Evolutionary conservation across 1,140 invertebrate species (phyloP), one percentile per base, ranked within the genome.

Genomic region (Drosophila insularis): DNA sequence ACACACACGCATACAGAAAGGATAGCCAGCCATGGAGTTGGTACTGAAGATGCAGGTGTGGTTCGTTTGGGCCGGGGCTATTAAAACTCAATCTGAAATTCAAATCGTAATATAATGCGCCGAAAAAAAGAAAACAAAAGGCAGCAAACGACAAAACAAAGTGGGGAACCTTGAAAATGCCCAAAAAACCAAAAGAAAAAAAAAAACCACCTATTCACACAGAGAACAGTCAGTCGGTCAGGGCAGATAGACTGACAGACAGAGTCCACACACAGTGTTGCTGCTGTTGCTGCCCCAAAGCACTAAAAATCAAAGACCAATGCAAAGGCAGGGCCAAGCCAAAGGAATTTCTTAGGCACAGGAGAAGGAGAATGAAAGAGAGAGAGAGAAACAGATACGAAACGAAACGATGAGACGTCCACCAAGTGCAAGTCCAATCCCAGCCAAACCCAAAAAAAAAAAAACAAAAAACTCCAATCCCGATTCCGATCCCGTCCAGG

Each of bases 21-120:
- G 43, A 46, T 54, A 32, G 43, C 61, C 54, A 69, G 39, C 4
- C 4, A 10, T 50, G 43, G 6, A 50, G 43, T 4, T 46, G 14
- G 40, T 17, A 14, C 8, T 50, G 43, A n/a, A 50, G 43, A 80
- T 85, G 86, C 86, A 90, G 81, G 86, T 90, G 86, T 90, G 84
- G 82, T 78, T 81, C n/a, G 39, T 21, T 50, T 56, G 76, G 60
- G 64, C 53, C 31, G 59, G 69, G 86, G 86, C 86, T 86, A 90
- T 90, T 90, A 90, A 90, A 90, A 90, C 86, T 81, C 86, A 90
- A 90, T 90, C 86, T 90, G 86, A 90, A 90, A 86, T 90, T 90
- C 86, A 90, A 90, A 90, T 90, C 86, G 87, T 65, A 81, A 90
- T 90, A 74, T 80, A 77, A 71, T 80, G 86, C 80, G 62, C 56